A percentile compares a stretch with the other conserved stretches of the same genome.
Conservation (phyloP, 2,888 invertebrate species). For the Pseudococcus longispinus region DNA sequence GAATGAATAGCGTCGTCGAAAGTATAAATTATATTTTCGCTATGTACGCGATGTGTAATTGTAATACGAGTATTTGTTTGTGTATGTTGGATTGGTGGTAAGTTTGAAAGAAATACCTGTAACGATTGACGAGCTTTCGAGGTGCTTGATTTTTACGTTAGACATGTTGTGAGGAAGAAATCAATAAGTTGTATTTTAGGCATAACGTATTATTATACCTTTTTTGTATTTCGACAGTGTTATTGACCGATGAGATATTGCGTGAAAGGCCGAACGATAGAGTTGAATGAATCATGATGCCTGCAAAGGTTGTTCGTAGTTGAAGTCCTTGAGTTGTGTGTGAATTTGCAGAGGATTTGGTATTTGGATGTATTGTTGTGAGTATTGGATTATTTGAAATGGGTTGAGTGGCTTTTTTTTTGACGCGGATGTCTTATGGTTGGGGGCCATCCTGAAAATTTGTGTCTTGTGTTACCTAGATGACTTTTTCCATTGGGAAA, state of each 20-base stretch:
- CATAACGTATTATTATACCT: not conserved
- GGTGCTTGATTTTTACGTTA: not conserved
- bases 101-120: not conserved
- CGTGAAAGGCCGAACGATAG: not conserved
- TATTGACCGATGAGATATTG: not conserved
- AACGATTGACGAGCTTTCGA: not conserved
- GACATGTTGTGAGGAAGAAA: not conserved
- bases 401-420: too few species aligned
- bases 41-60: not conserved
- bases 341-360: too few species aligned
- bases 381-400: too few species aligned
- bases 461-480: too few species aligned
- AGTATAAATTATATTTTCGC: not conserved
- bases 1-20: not conserved
- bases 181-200: not conserved
- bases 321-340: not conserved
- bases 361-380: too few species aligned
- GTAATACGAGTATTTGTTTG: not conserved
- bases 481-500: too few species aligned
- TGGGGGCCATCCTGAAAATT: too few species aligned
- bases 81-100: not conserved
- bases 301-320: not conserved
- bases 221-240: not conserved
- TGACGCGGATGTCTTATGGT: too few species aligned
- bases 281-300: not conserved